Evolutionary conservation across 2,888 invertebrate species (phyloP), one percentile per base, ranked within the genome.

Genomic region (Tenodera sinensis): DNA sequence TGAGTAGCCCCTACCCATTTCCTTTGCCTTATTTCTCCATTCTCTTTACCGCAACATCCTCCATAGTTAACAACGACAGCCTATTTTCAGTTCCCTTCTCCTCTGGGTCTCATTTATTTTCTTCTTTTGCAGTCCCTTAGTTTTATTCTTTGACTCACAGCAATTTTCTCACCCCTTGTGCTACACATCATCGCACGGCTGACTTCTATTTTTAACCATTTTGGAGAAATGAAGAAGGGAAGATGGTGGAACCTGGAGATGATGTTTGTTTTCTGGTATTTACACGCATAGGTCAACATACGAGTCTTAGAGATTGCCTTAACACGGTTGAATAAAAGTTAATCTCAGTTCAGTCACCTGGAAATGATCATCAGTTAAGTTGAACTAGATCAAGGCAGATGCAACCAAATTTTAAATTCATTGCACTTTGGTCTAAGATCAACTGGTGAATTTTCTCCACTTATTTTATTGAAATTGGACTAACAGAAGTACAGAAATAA

Each of bases 71-170:
- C 87, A 87, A 87, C 87, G 28, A 87, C 12, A 87, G 82, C 27
- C 47, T 85, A 42, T 84, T 84, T 47, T n/a, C 47, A 85, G 85
- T 27, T 85, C 42, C 47, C 85, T 42, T 42, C 83, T 87, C 87
- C 87, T 87, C 20, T 27, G 87, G 87, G 87, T 34, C 87, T 87
- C 87, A 87, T 87, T 87, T 87, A 83, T 87, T 87, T 87, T 86
- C 83, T 71, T 71, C 54, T 71, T 71, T 71, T 71, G 54, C 54
- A 71, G 54, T 85, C 47, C 47, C 85, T 15, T 42, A 85, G 85
- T 85, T 85, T 85, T 85, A 85, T 85, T 85, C 47, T 85, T 87
- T 83, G 87, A 87, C 87, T 87, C 87, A n/a, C 82, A 87, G 87
- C 87, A 87, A 87, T 87, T 83, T 87, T 87, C 87, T 87, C 87